Percentiles rank a stretch among this genome's conserved stretches.
phyloP scores from a whole-genome alignment of 2,113 vertebrate genomes.

The Heterotilapia buettikoferi region DNA sequence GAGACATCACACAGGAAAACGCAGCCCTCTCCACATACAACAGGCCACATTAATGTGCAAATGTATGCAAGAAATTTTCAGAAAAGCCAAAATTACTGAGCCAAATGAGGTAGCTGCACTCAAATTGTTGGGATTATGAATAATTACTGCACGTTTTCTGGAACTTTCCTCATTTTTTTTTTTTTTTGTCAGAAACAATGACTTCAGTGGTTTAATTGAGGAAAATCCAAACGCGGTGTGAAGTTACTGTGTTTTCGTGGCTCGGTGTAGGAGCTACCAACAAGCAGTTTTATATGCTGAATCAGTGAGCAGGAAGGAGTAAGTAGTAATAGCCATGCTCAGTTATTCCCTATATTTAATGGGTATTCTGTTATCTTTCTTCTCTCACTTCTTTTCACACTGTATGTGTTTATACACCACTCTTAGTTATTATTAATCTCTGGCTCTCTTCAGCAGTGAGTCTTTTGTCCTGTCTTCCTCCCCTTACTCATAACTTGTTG shows the following conservation, averaged over 20 bases:
- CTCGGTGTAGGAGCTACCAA: not conserved
- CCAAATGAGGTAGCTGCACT: slow-evolving; percentile 84
- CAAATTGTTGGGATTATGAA: slow-evolving; percentile 99
- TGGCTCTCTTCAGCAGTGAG: not conserved
- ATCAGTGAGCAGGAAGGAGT: not conserved
- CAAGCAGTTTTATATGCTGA: not conserved
- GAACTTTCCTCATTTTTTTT: slow-evolving; percentile 85
- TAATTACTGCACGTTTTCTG: slow-evolving; percentile 95
- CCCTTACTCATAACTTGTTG: fast-evolving
- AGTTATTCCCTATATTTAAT: not conserved
- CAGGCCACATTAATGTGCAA: slow-evolving; percentile 99
- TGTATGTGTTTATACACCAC: not conserved
- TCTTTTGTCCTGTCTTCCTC: not conserved
- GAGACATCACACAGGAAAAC: slow-evolving; percentile 94
- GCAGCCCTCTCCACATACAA: slow-evolving; percentile 88
- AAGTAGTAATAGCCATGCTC: not conserved
- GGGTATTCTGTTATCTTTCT: not conserved
- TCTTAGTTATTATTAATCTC: not conserved
- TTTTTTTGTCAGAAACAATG: slow-evolving; percentile 82
- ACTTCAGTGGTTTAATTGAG: slow-evolving; percentile 76
- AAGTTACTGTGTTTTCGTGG: slow-evolving; percentile 19
- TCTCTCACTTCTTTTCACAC: not conserved
- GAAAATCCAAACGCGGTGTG: slow-evolving; percentile 32
- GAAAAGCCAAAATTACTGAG: slow-evolving; percentile 71
- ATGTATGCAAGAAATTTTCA: slow-evolving; percentile 95